Conservation (phyloP, 2,113 vertebrate genomes). For the Hystrix cristata region DNA sequence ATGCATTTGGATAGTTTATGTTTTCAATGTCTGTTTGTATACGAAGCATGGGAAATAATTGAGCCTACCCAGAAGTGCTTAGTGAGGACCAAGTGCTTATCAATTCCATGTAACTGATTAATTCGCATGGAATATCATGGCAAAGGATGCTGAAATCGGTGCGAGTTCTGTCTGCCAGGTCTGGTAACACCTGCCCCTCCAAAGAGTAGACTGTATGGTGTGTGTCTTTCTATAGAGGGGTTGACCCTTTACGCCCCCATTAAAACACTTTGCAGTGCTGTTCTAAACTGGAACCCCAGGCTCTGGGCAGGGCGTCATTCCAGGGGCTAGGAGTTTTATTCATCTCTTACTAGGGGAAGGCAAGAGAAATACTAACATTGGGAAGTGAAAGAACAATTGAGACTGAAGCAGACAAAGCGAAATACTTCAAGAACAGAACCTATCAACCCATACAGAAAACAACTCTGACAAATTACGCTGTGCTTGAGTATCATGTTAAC, state of each 20-base stretch:
- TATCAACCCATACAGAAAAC: neutral
- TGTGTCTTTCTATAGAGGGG: neutral
- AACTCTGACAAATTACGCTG: constrained; percentile 51
- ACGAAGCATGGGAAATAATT: constrained; percentile 17
- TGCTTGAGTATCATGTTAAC: neutral
- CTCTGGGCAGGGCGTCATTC: constrained; percentile 81
- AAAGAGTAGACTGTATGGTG: neutral
- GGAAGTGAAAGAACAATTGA: constrained; percentile 18
- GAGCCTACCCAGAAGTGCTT: neutral
- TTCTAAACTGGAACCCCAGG: constrained; percentile 15
- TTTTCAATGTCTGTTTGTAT: constrained; percentile 38
- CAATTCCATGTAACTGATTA: constrained; percentile 20
- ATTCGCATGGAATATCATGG: neutral
- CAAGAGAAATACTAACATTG: neutral
- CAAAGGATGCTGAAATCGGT: constrained; percentile 32
- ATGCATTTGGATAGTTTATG: neutral
- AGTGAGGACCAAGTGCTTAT: constrained; percentile 54
- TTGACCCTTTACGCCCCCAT: constrained; percentile 1
- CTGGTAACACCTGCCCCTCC: constrained; percentile 2
- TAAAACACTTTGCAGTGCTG: neutral
- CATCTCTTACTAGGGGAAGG: neutral
- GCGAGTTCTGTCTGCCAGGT: constrained; percentile 1
- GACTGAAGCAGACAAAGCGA: neutral
- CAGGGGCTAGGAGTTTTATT: neutral
- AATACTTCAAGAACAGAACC: neutral